Percentiles rank a stretch among this genome's conserved stretches.
phyloP scores from a whole-genome alignment of 2,113 vertebrate genomes.

The Helogale parvula region DNA sequence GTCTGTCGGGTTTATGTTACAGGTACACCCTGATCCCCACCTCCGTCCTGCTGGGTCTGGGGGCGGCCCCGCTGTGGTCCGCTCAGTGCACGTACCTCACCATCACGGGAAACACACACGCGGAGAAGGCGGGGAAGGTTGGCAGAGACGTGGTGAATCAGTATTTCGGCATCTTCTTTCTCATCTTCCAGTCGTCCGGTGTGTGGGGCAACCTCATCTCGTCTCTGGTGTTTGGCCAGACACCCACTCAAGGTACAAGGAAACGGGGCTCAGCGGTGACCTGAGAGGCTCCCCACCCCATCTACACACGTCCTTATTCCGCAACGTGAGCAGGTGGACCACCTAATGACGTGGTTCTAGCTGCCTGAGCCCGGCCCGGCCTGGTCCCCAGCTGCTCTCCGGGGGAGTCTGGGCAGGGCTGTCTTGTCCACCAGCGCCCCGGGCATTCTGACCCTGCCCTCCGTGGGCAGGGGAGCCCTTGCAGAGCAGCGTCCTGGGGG shows the following conservation, averaged over 20 bases:
- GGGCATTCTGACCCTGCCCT: too few relatives aligned
- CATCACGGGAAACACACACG: constrained; percentile 87
- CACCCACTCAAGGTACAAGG: constrained; percentile 85
- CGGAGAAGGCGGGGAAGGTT: constrained; percentile 82
- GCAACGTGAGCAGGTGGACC: rapidly evolving
- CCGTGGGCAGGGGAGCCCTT: rapidly evolving
- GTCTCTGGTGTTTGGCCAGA: constrained; percentile 93
- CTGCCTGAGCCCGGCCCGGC: rapidly evolving
- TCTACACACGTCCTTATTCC: rapidly evolving
- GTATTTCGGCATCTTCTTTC: constrained; percentile 97
- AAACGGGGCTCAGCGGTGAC: rapidly evolving
- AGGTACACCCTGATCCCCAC: constrained; percentile 96
- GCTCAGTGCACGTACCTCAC: constrained; percentile 96
- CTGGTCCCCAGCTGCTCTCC: background rate
- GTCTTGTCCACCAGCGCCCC: rapidly evolving
- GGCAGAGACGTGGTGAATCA: constrained; percentile 91
- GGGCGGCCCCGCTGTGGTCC: constrained; percentile 95
- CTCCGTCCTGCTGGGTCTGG: constrained; percentile 94
- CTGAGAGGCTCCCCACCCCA: rapidly evolving
- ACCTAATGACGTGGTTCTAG: rapidly evolving
- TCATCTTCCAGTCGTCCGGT: constrained; percentile 94
- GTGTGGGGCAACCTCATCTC: constrained; percentile 98
- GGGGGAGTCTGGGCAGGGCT: background rate
- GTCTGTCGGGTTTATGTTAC: background rate
- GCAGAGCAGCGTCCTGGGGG: rapidly evolving